Conservation (phyloP, 2,888 invertebrate species). For the Brenthis ino region DNA sequence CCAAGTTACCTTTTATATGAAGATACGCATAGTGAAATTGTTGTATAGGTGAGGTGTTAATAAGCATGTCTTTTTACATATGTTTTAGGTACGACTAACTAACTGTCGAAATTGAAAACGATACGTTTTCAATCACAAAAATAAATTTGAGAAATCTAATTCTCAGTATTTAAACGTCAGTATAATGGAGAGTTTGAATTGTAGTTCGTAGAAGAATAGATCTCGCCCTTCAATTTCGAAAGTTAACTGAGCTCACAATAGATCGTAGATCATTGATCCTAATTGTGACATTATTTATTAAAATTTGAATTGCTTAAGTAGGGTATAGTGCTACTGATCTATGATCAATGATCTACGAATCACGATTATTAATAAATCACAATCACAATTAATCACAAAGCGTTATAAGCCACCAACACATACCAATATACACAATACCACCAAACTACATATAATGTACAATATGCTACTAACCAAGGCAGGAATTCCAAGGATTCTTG, state of each 20-base stretch:
- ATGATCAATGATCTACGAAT: constrained; percentile 9
- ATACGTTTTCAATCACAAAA: not conserved
- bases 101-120: constrained; percentile 34
- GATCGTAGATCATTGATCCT: constrained; percentile 3
- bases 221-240: constrained; percentile 25
- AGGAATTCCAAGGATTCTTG: constrained; percentile 89
- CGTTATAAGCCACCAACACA: constrained; percentile 22
- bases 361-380: not conserved
- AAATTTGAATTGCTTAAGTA: not conserved
- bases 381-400: not conserved
- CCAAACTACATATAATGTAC: constrained; percentile 65
- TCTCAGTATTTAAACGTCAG: too few relatives aligned
- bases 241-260: constrained; percentile 12
- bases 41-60: constrained; percentile 70
- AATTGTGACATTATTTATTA: not conserved
- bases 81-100: constrained; percentile 26
- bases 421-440: constrained; percentile 40
- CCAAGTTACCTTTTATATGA: constrained; percentile 65
- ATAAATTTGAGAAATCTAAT: not conserved
- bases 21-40: constrained; percentile 48
- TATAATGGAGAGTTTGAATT: not conserved
- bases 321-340: not conserved
- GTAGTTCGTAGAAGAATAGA: not conserved
- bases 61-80: constrained; percentile 51
- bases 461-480: constrained; percentile 89